These are phyloP conservation scores for Turritopsis rubra DNA, from an alignment of 30 jellyfish, hydroid and myxozoan genomes.

Conservation along the genomic window DNA sequence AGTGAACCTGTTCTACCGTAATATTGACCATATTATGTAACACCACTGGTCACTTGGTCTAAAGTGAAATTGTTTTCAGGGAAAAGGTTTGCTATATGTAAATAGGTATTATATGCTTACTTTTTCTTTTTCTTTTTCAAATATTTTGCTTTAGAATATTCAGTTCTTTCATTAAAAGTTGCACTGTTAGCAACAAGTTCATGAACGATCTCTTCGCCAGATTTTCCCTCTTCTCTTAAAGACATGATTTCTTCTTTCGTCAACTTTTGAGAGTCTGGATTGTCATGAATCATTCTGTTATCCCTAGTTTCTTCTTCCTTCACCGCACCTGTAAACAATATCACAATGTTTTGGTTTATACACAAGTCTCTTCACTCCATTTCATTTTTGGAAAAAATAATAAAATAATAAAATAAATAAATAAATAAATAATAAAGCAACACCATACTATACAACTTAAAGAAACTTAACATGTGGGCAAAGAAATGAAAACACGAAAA, in stretches of 20 bases:
- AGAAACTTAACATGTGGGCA: no score
- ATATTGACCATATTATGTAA: no score
- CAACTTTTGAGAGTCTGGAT: conserved; percentile 53
- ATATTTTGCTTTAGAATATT: conserved; percentile 69
- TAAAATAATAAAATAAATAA: no score
- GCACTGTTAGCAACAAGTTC: conserved; percentile 60
- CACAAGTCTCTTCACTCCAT: neutral
- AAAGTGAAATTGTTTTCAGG: no score
- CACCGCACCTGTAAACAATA: neutral
- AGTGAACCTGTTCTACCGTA: no score
- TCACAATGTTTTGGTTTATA: neutral
- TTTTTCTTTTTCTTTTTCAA: conserved; percentile 75
- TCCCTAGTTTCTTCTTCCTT: conserved; percentile 34
- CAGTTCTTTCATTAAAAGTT: conserved; percentile 56
- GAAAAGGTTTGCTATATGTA: no score
- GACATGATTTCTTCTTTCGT: conserved; percentile 59
- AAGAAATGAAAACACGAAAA: no score
- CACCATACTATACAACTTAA: no score
- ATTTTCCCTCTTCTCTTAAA: conserved; percentile 52
- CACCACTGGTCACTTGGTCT: no score
- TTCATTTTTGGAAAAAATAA: neutral
- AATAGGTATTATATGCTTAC: conserved; percentile 24
- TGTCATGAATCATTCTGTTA: conserved; percentile 59
- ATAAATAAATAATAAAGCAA: no score
- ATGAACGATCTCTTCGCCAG: conserved; percentile 65